Conservation (phyloP, 2,888 invertebrate species). For the Lingula anatina region DNA sequence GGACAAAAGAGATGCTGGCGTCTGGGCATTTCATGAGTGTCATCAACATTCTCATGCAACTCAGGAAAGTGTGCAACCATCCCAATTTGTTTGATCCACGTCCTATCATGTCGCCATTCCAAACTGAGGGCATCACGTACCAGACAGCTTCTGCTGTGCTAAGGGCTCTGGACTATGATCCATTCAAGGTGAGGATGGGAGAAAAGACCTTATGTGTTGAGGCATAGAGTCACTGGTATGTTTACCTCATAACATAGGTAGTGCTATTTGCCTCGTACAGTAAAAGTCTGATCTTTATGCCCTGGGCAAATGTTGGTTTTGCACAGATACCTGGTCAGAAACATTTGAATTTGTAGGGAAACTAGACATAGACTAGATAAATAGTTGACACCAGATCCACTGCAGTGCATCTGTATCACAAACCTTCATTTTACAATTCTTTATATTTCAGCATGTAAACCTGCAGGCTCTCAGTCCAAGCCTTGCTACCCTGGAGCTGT, state of each 20-base stretch:
- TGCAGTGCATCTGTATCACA: too few species aligned
- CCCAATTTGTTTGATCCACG: constrained; percentile 71
- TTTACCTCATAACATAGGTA: constrained; percentile 1
- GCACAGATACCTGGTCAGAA: too few species aligned
- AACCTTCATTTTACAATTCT: too few species aligned
- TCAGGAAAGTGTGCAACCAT: constrained; percentile 99
- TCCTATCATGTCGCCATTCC: constrained; percentile 87
- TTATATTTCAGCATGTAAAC: too few species aligned
- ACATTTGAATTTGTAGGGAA: too few species aligned
- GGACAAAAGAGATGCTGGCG: constrained; percentile 88
- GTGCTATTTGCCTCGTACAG: too few species aligned
- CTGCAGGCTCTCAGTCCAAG: too few species aligned
- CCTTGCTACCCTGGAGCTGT: constrained; percentile 63
- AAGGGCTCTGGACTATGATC: constrained; percentile 67
- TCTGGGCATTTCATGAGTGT: constrained; percentile 92
- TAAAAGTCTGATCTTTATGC: too few species aligned
- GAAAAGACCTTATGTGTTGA: too few species aligned
- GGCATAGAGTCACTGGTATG: constrained; percentile 7
- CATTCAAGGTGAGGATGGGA: constrained; percentile 61
- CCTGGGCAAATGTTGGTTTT: too few species aligned
- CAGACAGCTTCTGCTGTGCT: constrained; percentile 63
- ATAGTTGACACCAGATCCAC: too few species aligned
- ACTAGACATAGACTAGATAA: too few species aligned
- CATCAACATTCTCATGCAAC: constrained; percentile 95
- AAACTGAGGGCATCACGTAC: constrained; percentile 63